Conservation (phyloP, 2,888 invertebrate species). For the Lochmaea crataegi region DNA sequence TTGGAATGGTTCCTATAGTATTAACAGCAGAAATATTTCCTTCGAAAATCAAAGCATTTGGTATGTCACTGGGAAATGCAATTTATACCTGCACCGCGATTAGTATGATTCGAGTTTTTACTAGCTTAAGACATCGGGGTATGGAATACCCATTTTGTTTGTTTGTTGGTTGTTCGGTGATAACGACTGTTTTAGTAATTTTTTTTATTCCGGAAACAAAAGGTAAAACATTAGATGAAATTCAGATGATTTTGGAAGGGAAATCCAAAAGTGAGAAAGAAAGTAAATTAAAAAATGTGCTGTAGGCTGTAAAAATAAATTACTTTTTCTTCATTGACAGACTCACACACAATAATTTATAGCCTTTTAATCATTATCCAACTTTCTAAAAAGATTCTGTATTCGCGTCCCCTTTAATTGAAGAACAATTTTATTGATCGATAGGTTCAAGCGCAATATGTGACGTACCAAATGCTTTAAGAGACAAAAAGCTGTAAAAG, state of each 20-base stretch:
- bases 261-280: background rate
- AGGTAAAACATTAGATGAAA: conserved; percentile 62
- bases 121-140: conserved; percentile 52
- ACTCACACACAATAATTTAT: too few relatives aligned
- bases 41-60: conserved; percentile 62
- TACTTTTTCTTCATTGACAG: too few relatives aligned
- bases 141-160: conserved; percentile 61
- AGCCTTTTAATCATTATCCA: too few relatives aligned
- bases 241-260: conserved; percentile 61
- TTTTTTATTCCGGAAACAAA: conserved; percentile 61
- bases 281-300: too few relatives aligned
- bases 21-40: conserved; percentile 63
- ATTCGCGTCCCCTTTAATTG: too few relatives aligned
- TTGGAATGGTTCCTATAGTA: conserved; percentile 62
- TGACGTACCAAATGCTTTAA: conserved; percentile 36
- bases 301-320: too few relatives aligned
- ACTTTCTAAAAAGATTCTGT: too few relatives aligned
- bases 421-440: too few relatives aligned
- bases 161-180: conserved; percentile 57
- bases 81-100: conserved; percentile 59
- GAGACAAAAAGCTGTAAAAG: conserved; percentile 34
- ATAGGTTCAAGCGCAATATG: conserved; percentile 29
- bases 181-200: conserved; percentile 57
- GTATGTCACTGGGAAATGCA: conserved; percentile 61
- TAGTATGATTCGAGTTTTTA: conserved; percentile 59